phyloP scores from a whole-genome alignment of 1,140 invertebrate species.

The Cotesia vestalis region DNA sequence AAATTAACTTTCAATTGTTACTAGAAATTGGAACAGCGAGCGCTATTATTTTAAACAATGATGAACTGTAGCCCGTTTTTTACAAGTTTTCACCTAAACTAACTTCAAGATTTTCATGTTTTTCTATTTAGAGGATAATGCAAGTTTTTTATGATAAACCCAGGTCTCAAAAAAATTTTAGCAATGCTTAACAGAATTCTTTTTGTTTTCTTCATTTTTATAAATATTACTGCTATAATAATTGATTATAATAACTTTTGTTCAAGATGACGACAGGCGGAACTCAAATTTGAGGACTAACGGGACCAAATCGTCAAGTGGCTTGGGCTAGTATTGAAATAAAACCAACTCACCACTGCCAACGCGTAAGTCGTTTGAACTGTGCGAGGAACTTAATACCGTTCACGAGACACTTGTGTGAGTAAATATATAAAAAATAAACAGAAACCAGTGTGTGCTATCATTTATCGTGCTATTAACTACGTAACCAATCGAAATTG shows the following conservation, averaged over 20 bases:
- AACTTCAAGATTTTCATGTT: no score
- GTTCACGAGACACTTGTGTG: conserved; percentile 9
- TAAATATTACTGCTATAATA: no score
- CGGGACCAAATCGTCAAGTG: conserved; percentile 65
- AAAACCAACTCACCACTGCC: conserved; percentile 57
- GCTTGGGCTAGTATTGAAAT: conserved; percentile 53
- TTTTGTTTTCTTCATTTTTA: no score
- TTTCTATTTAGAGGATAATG: no score
- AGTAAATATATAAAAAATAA: background rate
- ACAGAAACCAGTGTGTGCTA: conserved; percentile 24
- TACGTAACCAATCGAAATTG: conserved; percentile 1
- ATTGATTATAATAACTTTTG: background rate
- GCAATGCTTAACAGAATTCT: no score
- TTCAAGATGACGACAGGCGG: conserved; percentile 64
- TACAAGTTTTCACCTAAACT: no score
- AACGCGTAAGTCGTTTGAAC: conserved; percentile 44
- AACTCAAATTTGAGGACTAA: conserved; percentile 66
- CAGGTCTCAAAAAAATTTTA: no score
- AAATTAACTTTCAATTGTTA: no score
- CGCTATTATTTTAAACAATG: no score
- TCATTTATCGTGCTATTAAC: background rate
- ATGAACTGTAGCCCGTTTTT: no score
- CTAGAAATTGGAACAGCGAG: no score
- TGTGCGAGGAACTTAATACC: conserved; percentile 29
- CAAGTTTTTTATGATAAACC: no score